Base-by-base conservation (phyloP, 1,140 invertebrate species). In the Papilio glaucus region DNA sequence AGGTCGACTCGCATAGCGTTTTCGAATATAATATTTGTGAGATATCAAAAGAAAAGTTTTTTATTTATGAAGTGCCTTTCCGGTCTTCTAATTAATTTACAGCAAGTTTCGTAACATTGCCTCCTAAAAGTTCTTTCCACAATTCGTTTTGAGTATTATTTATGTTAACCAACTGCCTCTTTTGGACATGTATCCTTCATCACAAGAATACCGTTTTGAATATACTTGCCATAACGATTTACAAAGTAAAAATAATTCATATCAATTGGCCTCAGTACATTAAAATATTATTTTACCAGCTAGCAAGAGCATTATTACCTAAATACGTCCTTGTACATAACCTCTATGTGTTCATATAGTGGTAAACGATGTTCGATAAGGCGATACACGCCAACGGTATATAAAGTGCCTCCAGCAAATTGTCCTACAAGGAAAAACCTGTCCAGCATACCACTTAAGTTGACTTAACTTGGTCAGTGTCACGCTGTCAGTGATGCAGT, bases 381-480 rank as follows among this genome's bases (percentile, higher is more conserved):
- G 18, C 0, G 49, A 26, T 57, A 26, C 21, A 5, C 18, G 10
- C 0, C 49, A 57, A 57, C 49, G 49, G 49, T 57, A 24, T 41
- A 41, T 24, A 26, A 24, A 57, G 21, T 57, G 21, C 9, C 49
- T 57, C 29, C 2, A 33, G 21, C 21, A 61, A 61, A 33, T 61
- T 61, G 60, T 61, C 29, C n/a, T 61, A 61, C 60, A 61, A 61
- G 60, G 29, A n/a, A 61, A 37, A 37, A 61, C 60, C 60, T 37
- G 60, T 33, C 26, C 8, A 29, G 29, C 12, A 33, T 33, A 37
- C 24, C 13, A 37, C 13, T 4, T 9, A 15, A 33, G 12, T 61
- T 61, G 29, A 37, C 13, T 4, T 9, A 15, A 33, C 5, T 61
- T 61, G 29, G 26, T 61, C 60, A 61, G 60, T 37, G 13, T 61